Conservation (phyloP, 2,797 vertebrate species). For the Dendrocincla tyrannina region DNA sequence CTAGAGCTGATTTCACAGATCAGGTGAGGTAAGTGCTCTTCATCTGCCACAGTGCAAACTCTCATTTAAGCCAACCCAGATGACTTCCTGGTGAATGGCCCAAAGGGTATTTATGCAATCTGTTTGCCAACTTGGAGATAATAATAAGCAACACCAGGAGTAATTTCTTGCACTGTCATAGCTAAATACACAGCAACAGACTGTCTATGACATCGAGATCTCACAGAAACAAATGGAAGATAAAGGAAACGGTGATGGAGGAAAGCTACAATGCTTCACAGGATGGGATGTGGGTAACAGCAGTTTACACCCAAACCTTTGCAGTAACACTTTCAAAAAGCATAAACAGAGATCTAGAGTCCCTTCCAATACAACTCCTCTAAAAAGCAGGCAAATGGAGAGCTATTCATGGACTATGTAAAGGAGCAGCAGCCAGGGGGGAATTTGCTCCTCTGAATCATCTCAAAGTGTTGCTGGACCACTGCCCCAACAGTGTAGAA, state of each 20-base stretch:
- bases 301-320: neutral
- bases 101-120: neutral
- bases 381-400: neutral
- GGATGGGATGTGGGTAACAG: neutral
- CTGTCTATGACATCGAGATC: neutral
- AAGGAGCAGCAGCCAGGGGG: neutral
- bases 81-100: neutral
- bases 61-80: neutral
- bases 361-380: neutral
- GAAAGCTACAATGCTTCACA: neutral
- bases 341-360: neutral
- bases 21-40: neutral
- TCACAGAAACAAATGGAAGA: neutral
- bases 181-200: neutral
- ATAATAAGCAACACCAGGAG: neutral
- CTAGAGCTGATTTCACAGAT: neutral
- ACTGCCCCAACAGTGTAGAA: neutral
- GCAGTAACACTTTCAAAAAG: neutral
- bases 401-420: accelerated
- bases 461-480: neutral
- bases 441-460: neutral
- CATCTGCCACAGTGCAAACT: neutral
- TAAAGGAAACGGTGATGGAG: neutral
- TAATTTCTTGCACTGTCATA: neutral
- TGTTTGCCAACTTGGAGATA: neutral